Evolutionary conservation across 2,113 vertebrate species (phyloP).

Genomic region (Alethe castanea): DNA sequence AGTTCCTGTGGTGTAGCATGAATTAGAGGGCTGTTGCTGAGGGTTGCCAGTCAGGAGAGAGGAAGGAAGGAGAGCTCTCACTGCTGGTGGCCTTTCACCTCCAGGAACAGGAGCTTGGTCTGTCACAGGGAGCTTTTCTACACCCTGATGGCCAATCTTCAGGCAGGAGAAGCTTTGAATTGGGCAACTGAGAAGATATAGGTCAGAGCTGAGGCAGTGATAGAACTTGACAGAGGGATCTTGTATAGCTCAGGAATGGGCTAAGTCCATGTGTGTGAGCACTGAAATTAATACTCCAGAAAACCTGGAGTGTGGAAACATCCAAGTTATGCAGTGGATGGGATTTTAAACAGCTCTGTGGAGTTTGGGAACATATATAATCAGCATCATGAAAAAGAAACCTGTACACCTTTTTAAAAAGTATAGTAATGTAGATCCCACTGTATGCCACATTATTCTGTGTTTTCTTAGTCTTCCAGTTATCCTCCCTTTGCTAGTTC

Average conservation of each 20-base stretch:
- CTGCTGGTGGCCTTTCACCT: neutral
- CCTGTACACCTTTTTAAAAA: neutral
- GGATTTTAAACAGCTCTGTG: neutral
- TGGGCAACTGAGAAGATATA: neutral
- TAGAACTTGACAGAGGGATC: neutral
- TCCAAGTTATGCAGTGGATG: neutral
- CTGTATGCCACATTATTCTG: neutral
- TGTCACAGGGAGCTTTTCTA: neutral
- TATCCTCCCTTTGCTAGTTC: neutral
- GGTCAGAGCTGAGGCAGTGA: conserved; percentile 1
- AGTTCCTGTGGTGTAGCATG: neutral
- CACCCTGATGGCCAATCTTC: accelerated
- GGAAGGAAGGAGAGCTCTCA: neutral
- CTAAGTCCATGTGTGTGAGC: accelerated
- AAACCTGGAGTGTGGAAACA: neutral
- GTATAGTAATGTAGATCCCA: neutral
- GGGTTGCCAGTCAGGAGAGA: neutral
- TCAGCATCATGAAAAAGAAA: neutral
- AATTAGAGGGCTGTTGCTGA: neutral
- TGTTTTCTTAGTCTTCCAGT: conserved; percentile 8
- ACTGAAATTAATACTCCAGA: neutral
- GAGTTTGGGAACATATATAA: neutral
- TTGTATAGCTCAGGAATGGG: neutral
- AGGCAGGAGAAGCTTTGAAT: neutral
- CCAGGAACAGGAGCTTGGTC: neutral